phyloP scores from a whole-genome alignment of 2,797 vertebrate genomes.

The Crypturellus tataupa region DNA sequence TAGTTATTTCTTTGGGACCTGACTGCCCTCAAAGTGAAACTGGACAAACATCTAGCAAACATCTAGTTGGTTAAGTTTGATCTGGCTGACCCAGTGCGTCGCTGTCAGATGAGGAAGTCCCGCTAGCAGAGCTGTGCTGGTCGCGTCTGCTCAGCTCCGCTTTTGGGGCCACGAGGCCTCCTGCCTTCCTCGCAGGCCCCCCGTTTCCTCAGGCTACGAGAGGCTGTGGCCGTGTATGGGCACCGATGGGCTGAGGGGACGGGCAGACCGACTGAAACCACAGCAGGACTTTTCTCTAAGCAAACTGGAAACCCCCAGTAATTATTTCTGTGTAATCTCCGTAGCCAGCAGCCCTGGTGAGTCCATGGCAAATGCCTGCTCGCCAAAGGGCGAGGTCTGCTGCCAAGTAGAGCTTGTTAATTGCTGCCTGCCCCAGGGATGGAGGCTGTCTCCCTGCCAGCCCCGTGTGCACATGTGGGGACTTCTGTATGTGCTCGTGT shows the following conservation, averaged over 20 bases:
- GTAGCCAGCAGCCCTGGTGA: background rate
- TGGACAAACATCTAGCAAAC: background rate
- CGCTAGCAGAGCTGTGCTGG: rapidly evolving
- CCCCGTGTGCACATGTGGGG: rapidly evolving
- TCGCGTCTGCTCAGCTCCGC: background rate
- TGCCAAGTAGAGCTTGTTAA: slow-evolving; percentile 59
- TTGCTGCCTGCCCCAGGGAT: background rate
- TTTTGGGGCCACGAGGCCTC: background rate
- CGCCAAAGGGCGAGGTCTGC: background rate
- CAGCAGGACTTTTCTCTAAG: background rate
- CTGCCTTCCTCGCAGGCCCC: background rate
- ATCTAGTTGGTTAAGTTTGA: background rate
- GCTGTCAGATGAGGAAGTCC: background rate
- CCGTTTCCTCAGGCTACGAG: background rate
- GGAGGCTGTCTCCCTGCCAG: background rate
- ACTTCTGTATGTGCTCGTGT: background rate
- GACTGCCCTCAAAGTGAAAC: background rate
- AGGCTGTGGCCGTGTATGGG: background rate
- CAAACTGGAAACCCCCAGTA: background rate
- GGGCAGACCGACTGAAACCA: background rate
- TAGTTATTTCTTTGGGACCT: background rate
- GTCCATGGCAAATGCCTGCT: background rate
- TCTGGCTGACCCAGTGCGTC: background rate
- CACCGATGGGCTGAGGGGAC: background rate
- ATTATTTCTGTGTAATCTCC: background rate